Conservation (phyloP, 1,140 invertebrate genomes). For the Nomia melanderi region DNA sequence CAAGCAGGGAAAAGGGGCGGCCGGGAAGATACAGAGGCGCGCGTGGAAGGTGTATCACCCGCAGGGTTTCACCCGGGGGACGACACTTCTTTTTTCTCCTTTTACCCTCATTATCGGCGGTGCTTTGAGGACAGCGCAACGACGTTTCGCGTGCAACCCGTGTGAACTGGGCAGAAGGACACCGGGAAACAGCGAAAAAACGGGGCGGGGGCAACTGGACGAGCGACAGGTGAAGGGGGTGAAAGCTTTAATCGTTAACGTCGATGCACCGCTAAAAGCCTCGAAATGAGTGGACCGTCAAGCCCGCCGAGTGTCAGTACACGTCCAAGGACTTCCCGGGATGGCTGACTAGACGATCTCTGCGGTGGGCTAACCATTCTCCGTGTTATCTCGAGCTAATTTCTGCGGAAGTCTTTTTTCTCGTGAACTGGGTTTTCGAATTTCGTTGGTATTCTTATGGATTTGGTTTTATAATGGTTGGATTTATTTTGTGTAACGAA, state of each 20-base stretch:
- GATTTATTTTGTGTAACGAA: no score
- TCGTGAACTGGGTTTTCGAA: no score
- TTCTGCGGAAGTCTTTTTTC: neutral
- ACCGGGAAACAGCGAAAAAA: conserved; percentile 31
- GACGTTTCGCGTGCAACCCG: conserved; percentile 40
- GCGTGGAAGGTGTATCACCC: conserved; percentile 28
- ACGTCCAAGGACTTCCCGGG: neutral
- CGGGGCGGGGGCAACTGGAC: neutral
- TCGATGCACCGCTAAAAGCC: conserved; percentile 62
- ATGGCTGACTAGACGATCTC: neutral
- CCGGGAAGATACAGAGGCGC: neutral
- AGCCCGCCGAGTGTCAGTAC: conserved; percentile 23
- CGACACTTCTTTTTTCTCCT: conserved; percentile 23
- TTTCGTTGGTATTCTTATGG: no score
- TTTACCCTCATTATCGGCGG: conserved; percentile 53
- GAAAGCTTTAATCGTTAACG: conserved; percentile 59
- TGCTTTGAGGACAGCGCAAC: conserved; percentile 52
- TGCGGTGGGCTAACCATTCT: conserved; percentile 8
- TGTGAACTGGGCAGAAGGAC: conserved; percentile 45
- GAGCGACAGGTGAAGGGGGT: neutral
- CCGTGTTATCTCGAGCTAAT: neutral
- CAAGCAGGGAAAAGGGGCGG: neutral
- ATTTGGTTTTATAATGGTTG: no score
- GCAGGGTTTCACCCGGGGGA: conserved; percentile 21
- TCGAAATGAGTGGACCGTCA: conserved; percentile 55